Evolutionary conservation across 1,140 invertebrate species (phyloP), one percentile per base, ranked within the genome.

Genomic region (Anoplolepis gracilipes): DNA sequence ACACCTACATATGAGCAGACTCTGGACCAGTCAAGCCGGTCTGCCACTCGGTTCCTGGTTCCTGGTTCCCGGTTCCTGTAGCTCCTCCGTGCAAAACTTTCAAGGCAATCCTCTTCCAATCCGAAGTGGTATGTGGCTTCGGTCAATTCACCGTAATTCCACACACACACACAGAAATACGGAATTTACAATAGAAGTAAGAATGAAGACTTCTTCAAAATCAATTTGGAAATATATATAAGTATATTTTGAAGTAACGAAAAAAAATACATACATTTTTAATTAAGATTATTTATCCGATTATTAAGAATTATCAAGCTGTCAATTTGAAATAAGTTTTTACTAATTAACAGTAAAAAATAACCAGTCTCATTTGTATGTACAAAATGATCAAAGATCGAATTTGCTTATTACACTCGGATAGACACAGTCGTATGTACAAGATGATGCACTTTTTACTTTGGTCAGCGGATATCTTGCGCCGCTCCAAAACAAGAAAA

Each of bases 11-110:
- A 85, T n/a, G 53, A 76, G 13, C 49, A n/a, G 36, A 25, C 42
- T 49, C 69, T 82, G 88, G 78, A 90, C 88, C 89, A 87, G 90
- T 90, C 90, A 90, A 90, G 87, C 90, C 89, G 89, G 90, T 90
- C 89, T 55, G 42, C 73, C 25, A 64, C 59, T 78, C 85, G 64
- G 89, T 90, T 90, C 88, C 89, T 90, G 84, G 89, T 90, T 90
- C 89, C 90, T 88, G 89, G 84, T 90, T 90, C 84, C 89, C 84
- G 78, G 89, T 90, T 90, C 89, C 89, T 88, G 86, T 90, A 53
- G 61, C 79, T 25, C 78, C 75, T 65, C 70, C 64, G 75, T 86
- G 86, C 87, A 81, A 90, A 90, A 88, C 82, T 90, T 76, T 90
- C 89, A 90, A 90, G 90, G 89, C 70, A 88, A 90, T 88, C 90